Percentiles rank a stretch among this genome's conserved stretches.
Conservation (phyloP, 1,140 invertebrate genomes). For the Zaprionus kolodkinae region DNA sequence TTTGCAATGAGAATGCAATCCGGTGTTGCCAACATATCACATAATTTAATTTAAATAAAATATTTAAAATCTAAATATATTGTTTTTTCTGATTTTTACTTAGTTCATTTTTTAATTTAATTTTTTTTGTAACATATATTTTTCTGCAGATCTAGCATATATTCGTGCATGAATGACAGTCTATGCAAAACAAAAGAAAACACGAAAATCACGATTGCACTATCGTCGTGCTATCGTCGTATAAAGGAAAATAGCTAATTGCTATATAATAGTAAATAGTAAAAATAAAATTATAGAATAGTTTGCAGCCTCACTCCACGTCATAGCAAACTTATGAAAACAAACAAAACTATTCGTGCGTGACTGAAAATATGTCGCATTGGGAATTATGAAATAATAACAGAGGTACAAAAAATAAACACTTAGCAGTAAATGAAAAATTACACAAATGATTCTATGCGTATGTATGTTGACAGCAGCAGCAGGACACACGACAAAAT, state of each 20-base stretch:
- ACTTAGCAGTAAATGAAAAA: constrained; percentile 75
- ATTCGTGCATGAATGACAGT: too few relatives aligned
- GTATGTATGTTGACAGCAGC: constrained; percentile 37
- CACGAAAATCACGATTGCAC: not conserved
- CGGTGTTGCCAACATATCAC: too few relatives aligned
- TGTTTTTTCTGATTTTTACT: too few relatives aligned
- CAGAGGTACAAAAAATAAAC: constrained; percentile 54
- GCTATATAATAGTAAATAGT: not conserved
- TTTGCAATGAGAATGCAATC: not conserved
- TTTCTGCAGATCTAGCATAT: too few relatives aligned
- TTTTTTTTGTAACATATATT: too few relatives aligned
- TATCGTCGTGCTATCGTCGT: too few relatives aligned
- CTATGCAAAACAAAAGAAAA: too few relatives aligned
- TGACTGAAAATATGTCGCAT: constrained; percentile 72
- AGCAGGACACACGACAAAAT: constrained; percentile 41
- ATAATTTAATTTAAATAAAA: too few relatives aligned
- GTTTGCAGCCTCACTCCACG: not conserved
- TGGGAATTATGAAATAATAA: constrained; percentile 73
- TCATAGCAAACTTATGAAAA: constrained; percentile 60
- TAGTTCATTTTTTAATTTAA: too few relatives aligned
- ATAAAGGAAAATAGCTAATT: not conserved
- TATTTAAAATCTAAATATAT: too few relatives aligned
- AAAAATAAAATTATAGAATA: not conserved
- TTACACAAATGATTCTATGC: constrained; percentile 50
- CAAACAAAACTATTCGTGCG: constrained; percentile 74